A percentile compares a stretch with the other conserved stretches of the same genome.
These are phyloP conservation scores for Abramis brama DNA, from an alignment of 2,113 vertebrate species.

Conservation along the genomic window DNA sequence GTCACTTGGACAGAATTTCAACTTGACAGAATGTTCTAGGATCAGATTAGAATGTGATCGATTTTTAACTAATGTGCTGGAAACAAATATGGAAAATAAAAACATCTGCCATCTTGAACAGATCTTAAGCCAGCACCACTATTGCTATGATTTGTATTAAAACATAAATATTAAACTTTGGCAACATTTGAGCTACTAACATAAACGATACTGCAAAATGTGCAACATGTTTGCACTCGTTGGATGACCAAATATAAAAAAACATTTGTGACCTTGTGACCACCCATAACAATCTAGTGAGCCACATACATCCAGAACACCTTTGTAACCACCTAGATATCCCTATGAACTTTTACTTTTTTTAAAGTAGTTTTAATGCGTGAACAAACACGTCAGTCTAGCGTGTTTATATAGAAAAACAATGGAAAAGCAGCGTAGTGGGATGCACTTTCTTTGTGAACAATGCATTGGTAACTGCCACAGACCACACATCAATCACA, in stretches of 20 bases:
- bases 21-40: background rate
- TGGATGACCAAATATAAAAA: no score
- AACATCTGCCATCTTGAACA: background rate
- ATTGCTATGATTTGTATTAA: background rate
- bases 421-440: background rate
- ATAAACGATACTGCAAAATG: no score
- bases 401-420: background rate
- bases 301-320: no score
- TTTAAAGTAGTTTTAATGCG: background rate
- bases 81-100: background rate
- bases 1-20: no score
- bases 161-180: background rate
- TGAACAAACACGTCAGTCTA: background rate
- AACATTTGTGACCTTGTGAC: no score
- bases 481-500: background rate
- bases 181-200: no score
- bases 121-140: background rate
- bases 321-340: no score
- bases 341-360: background rate
- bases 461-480: background rate
- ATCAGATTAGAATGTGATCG: background rate
- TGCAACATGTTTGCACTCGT: no score
- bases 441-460: background rate
- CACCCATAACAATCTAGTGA: no score
- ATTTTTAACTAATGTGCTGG: background rate